These are phyloP conservation scores for Noctua janthe DNA, from an alignment of 2,888 invertebrate genomes.

Conservation along the genomic window DNA sequence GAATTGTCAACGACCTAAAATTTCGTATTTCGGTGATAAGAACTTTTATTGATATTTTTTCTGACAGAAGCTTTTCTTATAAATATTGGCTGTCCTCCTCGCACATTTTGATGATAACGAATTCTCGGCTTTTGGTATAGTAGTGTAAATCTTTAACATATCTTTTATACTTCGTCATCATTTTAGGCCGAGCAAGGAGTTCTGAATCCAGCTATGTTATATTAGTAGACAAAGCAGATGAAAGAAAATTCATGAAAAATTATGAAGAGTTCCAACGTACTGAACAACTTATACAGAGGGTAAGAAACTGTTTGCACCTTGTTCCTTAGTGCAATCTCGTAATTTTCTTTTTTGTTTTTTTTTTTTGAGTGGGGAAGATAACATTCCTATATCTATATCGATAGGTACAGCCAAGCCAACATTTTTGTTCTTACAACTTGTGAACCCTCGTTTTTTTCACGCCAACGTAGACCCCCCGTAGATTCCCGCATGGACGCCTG, in stretches of 20 bases:
- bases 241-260: conserved; percentile 72
- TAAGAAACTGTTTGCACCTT: conserved; percentile 61
- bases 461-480: too few relatives aligned
- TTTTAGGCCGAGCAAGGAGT: conserved; percentile 93
- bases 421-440: too few relatives aligned
- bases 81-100: not conserved
- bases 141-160: not conserved
- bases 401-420: too few relatives aligned
- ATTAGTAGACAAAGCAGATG: conserved; percentile 82
- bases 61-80: not conserved
- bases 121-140: not conserved
- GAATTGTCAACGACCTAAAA: not conserved
- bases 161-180: not conserved
- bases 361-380: too few relatives aligned
- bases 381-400: too few relatives aligned
- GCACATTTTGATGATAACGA: not conserved
- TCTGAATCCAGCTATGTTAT: conserved; percentile 91
- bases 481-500: too few relatives aligned
- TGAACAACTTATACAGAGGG: conserved; percentile 89
- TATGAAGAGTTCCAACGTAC: conserved; percentile 86
- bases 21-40: not conserved
- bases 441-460: too few relatives aligned
- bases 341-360: too few relatives aligned
- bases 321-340: not conserved
- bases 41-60: not conserved